These are phyloP conservation scores for Apamea sordens DNA, from an alignment of 2,888 invertebrate genomes.

Conservation along the genomic window DNA sequence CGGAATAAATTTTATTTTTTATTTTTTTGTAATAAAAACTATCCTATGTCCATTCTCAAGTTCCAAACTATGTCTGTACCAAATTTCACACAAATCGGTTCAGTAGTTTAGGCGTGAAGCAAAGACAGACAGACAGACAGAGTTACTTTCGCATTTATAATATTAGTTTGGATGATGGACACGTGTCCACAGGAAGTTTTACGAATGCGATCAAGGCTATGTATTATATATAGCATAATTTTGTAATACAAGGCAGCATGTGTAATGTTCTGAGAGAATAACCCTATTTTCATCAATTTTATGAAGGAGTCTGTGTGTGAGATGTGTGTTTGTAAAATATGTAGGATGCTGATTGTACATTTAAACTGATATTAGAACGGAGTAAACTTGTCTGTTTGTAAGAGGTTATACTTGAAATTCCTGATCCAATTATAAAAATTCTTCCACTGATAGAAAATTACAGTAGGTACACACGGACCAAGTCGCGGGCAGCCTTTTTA, in stretches of 20 bases:
- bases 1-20: too few relatives aligned
- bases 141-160: too few relatives aligned
- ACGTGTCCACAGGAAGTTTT: background rate
- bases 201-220: background rate
- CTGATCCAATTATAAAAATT: background rate
- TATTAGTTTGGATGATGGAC: too few relatives aligned
- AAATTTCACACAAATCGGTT: too few relatives aligned
- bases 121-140: too few relatives aligned
- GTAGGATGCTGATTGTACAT: background rate
- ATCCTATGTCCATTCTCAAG: too few relatives aligned
- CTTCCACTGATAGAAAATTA: background rate
- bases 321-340: background rate
- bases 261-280: background rate
- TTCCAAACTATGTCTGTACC: too few relatives aligned
- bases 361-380: background rate
- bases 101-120: too few relatives aligned
- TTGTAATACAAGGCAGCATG: background rate
- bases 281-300: too few relatives aligned
- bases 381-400: background rate
- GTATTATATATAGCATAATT: background rate
- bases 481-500: background rate
- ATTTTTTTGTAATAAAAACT: too few relatives aligned
- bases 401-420: background rate
- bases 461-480: too few relatives aligned
- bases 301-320: background rate